A percentile compares a stretch with the other conserved stretches of the same genome.
These are phyloP conservation scores for Hippopotamyrus pictus DNA, from an alignment of 2,797 vertebrate genomes.

Conservation along the genomic window DNA sequence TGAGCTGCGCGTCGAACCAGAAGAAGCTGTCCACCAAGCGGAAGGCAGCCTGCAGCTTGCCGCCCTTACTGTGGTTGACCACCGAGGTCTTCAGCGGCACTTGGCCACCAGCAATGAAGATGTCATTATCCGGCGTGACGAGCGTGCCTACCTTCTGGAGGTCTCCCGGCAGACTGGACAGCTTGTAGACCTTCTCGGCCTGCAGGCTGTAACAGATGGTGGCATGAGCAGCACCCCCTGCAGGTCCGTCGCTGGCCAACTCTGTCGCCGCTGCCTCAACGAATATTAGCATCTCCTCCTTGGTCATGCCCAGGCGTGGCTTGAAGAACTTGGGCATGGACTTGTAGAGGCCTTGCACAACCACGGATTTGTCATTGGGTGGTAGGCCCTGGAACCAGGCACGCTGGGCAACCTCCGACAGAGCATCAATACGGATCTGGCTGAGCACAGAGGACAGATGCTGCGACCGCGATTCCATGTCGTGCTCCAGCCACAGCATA, in stretches of 20 bases:
- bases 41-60: constrained; percentile 81
- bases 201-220: constrained; percentile 97
- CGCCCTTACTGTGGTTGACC: constrained; percentile 79
- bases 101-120: constrained; percentile 93
- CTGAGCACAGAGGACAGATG: constrained; percentile 95
- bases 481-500: constrained; percentile 96
- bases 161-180: constrained; percentile 84
- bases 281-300: constrained; percentile 99
- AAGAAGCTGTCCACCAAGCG: constrained; percentile 94
- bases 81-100: constrained; percentile 82
- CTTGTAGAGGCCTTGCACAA: constrained; percentile 97
- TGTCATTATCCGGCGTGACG: constrained; percentile 92
- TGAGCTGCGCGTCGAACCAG: constrained; percentile 96
- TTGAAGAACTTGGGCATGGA: constrained; percentile 99
- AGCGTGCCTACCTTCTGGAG: constrained; percentile 91
- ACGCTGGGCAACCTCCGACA: constrained; percentile 95
- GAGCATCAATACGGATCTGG: constrained; percentile 93
- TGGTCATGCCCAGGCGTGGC: constrained; percentile 94
- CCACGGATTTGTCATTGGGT: constrained; percentile 94
- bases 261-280: constrained; percentile 85
- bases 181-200: constrained; percentile 96
- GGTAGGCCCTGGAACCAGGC: constrained; percentile 98
- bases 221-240: constrained; percentile 57
- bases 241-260: constrained; percentile 56
- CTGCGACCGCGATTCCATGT: constrained; percentile 90